A percentile compares a stretch with the other conserved stretches of the same genome.
phyloP scores from a whole-genome alignment of 92 coral and sea anemone genomes.

The Palythoa grandiflora region DNA sequence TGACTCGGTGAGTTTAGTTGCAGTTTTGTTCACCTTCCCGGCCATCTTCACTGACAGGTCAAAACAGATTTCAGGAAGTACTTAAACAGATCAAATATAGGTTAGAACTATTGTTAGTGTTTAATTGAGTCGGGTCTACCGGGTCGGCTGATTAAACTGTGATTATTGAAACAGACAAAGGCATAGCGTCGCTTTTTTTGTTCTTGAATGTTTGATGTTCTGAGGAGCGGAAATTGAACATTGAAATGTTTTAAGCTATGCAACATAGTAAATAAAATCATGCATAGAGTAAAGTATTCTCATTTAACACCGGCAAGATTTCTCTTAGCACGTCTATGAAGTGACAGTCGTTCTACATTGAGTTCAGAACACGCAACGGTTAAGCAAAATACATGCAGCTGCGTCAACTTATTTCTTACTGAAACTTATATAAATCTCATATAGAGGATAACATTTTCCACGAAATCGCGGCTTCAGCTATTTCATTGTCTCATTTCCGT shows the following conservation, averaged over 20 bases:
- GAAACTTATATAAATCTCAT: not conserved
- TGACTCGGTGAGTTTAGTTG: conserved; percentile 82
- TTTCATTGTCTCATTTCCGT: conserved; percentile 1
- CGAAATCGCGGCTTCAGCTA: not conserved
- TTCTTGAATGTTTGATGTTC: conserved; percentile 47
- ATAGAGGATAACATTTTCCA: not conserved
- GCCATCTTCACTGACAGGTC: conserved; percentile 45
- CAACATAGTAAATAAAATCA: not conserved
- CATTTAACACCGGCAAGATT: conserved; percentile 30
- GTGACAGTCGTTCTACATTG: not conserved
- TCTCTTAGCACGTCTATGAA: conserved; percentile 9
- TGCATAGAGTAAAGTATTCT: not conserved
- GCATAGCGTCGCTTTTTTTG: conserved; percentile 56
- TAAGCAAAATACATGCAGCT: not conserved
- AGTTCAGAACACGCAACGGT: not conserved
- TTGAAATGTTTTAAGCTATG: conserved; percentile 28
- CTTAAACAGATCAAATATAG: conserved; percentile 60
- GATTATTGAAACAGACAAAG: conserved; percentile 50
- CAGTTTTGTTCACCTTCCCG: not conserved
- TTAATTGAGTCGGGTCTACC: conserved; percentile 53
- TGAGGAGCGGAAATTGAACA: conserved; percentile 47
- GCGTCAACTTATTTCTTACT: not conserved
- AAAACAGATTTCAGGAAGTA: conserved; percentile 59
- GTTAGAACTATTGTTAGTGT: conserved; percentile 54
- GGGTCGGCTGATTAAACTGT: conserved; percentile 51